Percentiles rank a stretch among this genome's conserved stretches.
phyloP scores from a whole-genome alignment of 2,797 vertebrate species.

The Tamandua tetradactyla region DNA sequence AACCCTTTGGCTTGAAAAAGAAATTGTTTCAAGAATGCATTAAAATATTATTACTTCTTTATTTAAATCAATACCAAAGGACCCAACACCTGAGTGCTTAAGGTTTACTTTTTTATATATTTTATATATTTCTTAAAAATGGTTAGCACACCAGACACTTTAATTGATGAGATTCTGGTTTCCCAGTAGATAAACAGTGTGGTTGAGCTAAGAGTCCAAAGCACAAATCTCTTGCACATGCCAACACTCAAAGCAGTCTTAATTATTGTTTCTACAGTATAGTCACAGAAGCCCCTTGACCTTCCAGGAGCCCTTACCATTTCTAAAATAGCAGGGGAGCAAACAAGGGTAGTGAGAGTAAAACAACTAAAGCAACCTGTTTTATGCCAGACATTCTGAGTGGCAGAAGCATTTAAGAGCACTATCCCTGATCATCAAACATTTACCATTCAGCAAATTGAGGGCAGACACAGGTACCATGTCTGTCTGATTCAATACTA shows the following conservation, averaged over 20 bases:
- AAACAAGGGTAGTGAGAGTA: background rate
- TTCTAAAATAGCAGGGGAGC: background rate
- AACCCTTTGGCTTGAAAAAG: background rate
- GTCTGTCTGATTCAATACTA: background rate
- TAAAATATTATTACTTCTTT: background rate
- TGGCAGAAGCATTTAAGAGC: background rate
- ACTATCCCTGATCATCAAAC: background rate
- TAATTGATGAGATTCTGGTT: background rate
- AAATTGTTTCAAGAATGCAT: background rate
- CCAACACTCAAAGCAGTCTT: too few species aligned
- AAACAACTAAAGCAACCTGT: background rate
- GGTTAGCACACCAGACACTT: background rate
- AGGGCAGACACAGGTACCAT: background rate
- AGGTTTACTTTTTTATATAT: background rate
- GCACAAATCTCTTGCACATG: background rate
- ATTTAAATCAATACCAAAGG: background rate
- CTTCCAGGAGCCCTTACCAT: background rate
- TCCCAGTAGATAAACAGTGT: background rate
- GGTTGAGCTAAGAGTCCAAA: background rate
- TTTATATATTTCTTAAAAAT: too few species aligned
- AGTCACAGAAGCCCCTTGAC: background rate
- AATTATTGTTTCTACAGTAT: background rate
- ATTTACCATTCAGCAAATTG: background rate
- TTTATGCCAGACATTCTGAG: background rate
- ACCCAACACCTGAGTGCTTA: background rate